Evolutionary conservation across 2,888 invertebrate species (phyloP), one percentile per base, ranked within the genome.

Genomic region (Melolontha melolontha): DNA sequence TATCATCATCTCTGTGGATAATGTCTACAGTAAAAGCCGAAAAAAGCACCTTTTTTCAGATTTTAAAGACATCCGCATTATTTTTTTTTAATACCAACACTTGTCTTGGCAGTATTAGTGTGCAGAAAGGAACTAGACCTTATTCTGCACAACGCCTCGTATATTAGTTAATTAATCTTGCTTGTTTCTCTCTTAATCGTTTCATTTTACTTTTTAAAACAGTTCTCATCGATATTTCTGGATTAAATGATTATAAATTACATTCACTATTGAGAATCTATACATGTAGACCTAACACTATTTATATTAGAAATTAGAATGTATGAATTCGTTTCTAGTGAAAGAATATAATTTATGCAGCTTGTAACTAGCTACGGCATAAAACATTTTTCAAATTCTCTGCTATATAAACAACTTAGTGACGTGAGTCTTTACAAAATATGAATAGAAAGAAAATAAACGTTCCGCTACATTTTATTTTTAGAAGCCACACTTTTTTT

Each of bases 71-170:
- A 40, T 50, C 64, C 29, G 12, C 67, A 69, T 69, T 73, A 70
- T 71, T 34, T 34, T 34, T n/a, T 22, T 68, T 71, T 70, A 67
- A 64, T 71, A 71, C 59, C 59, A 64, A 72, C 73, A 68, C 71
- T 41, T 67, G 77, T 79, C 79, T 78, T 77, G 76, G 79, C 82
- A 82, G 82, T 82, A 82, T 82, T 81, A 81, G 76, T 77, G 75
- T 76, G 78, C 80, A 81, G 80, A 80, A 77, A 72, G 68, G 73
- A 66, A 70, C 65, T 73, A 65, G 64, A 47, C 66, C 69, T 64
- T 69, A 62, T 71, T 69, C 68, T 71, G 54, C 70, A 62, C 68
- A 66, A 72, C 68, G 68, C 68, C 70, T 71, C 70, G 44, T 70
- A 67, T 70, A 27, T 42, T 59, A 59, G 39, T 42, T 59, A 59